Percentiles rank a stretch among this genome's conserved stretches.
Evolutionary conservation across 2,113 vertebrate species (phyloP).

Genomic region (Perognathus longimembris): DNA sequence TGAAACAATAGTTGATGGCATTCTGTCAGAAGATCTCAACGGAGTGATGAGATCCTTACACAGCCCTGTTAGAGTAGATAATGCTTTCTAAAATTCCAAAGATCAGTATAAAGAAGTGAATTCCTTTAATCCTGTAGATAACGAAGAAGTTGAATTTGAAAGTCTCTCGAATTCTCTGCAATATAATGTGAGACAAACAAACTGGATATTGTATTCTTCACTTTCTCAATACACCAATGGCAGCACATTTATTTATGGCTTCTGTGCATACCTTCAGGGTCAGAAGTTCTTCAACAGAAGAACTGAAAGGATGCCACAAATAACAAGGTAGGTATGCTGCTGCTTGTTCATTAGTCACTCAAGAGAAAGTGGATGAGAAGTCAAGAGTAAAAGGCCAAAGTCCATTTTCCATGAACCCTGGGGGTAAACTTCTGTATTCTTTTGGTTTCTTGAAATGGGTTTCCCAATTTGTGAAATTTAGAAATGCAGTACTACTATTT

Average conservation of each 20-base stretch:
- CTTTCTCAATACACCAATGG: background rate
- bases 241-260: background rate
- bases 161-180: background rate
- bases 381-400: background rate
- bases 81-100: background rate
- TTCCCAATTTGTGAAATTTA: background rate
- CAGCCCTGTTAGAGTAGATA: background rate
- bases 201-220: background rate
- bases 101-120: background rate
- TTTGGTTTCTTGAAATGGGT: background rate
- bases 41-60: background rate
- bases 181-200: background rate
- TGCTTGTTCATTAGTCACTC: background rate
- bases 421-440: background rate
- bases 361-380: background rate
- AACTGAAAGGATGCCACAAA: background rate
- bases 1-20: background rate
- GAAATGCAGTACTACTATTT: background rate
- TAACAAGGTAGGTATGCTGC: background rate
- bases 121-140: background rate
- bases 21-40: background rate
- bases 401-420: background rate
- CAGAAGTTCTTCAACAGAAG: background rate
- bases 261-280: background rate
- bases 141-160: background rate